These are phyloP conservation scores for Micropoecilia bifurca DNA, from an alignment of 2,797 vertebrate species.

Conservation along the genomic window DNA sequence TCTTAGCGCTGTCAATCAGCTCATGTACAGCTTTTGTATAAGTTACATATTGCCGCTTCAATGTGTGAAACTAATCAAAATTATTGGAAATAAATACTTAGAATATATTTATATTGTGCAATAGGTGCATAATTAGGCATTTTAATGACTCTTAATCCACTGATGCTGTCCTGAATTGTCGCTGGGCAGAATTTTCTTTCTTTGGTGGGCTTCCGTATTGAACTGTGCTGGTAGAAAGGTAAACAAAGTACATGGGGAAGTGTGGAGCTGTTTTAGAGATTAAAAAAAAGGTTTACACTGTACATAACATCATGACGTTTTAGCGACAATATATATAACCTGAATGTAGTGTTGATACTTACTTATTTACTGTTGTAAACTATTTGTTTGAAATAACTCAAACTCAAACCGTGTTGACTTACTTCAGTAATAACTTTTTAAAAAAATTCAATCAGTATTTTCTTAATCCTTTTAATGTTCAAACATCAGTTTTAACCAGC, in stretches of 20 bases:
- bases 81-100: background rate
- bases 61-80: background rate
- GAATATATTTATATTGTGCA: background rate
- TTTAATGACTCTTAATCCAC: background rate
- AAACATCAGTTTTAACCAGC: slow-evolving; percentile 13
- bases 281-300: slow-evolving; percentile 17
- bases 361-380: slow-evolving; percentile 51
- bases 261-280: slow-evolving; percentile 6
- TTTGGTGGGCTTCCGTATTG: background rate
- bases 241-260: background rate
- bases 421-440: slow-evolving; percentile 38
- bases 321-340: slow-evolving; percentile 56
- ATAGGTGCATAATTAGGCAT: background rate
- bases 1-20: too few species aligned
- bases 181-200: background rate
- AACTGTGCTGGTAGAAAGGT: background rate
- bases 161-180: background rate
- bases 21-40: too few species aligned
- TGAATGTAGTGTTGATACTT: slow-evolving; percentile 78
- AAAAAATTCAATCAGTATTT: slow-evolving; percentile 36
- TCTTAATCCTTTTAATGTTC: slow-evolving; percentile 8
- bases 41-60: too few species aligned
- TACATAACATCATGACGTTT: slow-evolving; percentile 49
- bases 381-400: slow-evolving; percentile 17
- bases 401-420: slow-evolving; percentile 28